Base-by-base conservation (phyloP, 2,113 vertebrate species). In the Indicator maculatus region DNA sequence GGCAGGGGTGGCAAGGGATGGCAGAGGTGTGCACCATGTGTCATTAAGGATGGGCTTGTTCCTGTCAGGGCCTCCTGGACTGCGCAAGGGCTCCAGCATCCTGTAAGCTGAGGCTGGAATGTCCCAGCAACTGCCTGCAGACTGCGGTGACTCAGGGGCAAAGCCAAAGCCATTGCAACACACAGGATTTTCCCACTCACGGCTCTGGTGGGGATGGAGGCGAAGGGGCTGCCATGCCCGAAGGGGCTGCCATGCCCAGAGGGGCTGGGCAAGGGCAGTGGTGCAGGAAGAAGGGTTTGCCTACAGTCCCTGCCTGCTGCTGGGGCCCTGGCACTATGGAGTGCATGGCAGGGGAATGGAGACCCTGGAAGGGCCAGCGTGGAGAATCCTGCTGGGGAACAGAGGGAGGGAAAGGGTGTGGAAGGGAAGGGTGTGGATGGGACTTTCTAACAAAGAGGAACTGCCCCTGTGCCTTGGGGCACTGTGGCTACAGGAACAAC, bases 111-210 rank as follows among this genome's bases (percentile, higher is more conserved):
- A 82, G 31, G 45, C 31, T 0, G 3, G 58, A 44, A 50, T 7
- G 5, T 76, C 63, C 67, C 88, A 28, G 79, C 2, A 1, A 1
- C 61, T 78, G 26, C 66, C 75, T 74, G 41, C 0, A 0, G 66
- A 78, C 65, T 47, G 39, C 2, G 1, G 63, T 95, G 91, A 94
- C 82, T 96, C 96, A 91, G 64, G 67, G 69, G 38, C 59, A 66
- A 72, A 90, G 75, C 16, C 72, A 53, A 75, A 92, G 45, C 39
- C 10, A 0, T 95, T 96, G 81, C 11, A 2, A 93, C 80, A 88
- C 5, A 3, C 4, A 0, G 0, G 39, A 15, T 50, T 90, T 56
- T 28, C 44, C 73, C 45, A 16, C n/a, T 73, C 8, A 0, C 4
- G 9, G 45, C 45, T 63, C 26, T 9, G 2, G 45, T 5, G 26